Evolutionary conservation across 2,888 invertebrate species (phyloP).

Genomic region (Cerastis leucographa): DNA sequence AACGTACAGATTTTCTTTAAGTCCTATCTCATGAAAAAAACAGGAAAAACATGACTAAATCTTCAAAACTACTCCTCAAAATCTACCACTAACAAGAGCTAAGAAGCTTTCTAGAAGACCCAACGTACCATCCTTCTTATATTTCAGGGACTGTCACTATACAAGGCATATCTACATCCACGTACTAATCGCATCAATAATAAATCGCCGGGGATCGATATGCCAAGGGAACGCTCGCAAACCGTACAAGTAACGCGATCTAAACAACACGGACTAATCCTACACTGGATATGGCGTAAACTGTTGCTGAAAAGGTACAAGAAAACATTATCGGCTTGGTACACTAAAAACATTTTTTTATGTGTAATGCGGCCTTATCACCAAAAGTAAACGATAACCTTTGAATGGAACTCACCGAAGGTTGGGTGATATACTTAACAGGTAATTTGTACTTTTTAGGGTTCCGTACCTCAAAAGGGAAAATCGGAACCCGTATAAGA

Average conservation of each 20-base stretch:
- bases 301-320: not conserved
- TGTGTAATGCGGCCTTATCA: too few relatives aligned
- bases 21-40: not conserved
- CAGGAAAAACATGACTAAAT: not conserved
- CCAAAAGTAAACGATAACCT: not conserved
- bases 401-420: not conserved
- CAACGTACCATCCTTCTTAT: too few relatives aligned
- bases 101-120: not conserved
- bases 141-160: not conserved
- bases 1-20: not conserved
- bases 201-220: constrained; percentile 52
- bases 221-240: constrained; percentile 37
- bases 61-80: not conserved
- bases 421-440: not conserved
- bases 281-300: constrained; percentile 16
- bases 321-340: not conserved
- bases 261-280: not conserved
- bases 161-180: constrained; percentile 16
- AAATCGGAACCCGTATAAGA: too few relatives aligned
- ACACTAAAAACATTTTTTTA: too few relatives aligned
- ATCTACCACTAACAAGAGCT: not conserved
- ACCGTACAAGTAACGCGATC: constrained; percentile 11
- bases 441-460: not conserved
- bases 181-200: constrained; percentile 56
- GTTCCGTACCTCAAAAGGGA: too few relatives aligned